Conservation (phyloP, 2,113 vertebrate genomes). For the Noctilio leporinus region DNA sequence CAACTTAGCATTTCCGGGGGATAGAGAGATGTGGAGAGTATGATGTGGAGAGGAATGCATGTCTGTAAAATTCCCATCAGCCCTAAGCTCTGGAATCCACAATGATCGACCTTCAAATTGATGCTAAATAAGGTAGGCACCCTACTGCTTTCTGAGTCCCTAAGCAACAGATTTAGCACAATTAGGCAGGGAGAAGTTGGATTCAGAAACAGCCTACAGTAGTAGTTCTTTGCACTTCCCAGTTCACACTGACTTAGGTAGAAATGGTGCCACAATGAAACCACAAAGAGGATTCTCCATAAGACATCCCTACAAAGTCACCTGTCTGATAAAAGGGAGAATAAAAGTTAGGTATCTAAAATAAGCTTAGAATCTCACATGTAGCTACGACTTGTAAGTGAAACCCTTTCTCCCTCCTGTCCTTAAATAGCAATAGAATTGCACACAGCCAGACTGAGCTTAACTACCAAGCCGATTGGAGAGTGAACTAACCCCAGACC, state of each 20-base stretch:
- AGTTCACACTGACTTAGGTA: conserved; percentile 28
- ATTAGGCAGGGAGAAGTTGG: conserved; percentile 58
- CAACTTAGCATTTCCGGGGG: not conserved
- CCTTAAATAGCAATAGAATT: conserved; percentile 67
- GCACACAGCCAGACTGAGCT: conserved; percentile 67
- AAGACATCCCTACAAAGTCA: conserved; percentile 38
- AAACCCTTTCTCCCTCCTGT: conserved; percentile 48
- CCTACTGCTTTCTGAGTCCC: not conserved
- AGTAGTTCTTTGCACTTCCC: conserved; percentile 65
- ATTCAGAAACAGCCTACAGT: conserved; percentile 44
- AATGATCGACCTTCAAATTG: not conserved
- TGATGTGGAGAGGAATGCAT: not conserved
- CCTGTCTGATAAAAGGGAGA: not conserved
- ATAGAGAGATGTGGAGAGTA: not conserved
- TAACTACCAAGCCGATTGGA: conserved; percentile 41
- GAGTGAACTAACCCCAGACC: conserved; percentile 51
- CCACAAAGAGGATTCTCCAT: conserved; percentile 32
- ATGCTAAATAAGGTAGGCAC: not conserved
- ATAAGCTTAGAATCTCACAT: conserved; percentile 52
- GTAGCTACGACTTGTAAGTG: conserved; percentile 45
- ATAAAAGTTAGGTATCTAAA: conserved; percentile 16
- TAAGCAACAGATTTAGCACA: not conserved
- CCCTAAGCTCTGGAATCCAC: not conserved
- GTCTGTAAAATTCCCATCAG: not conserved
- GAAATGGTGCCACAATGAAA: conserved; percentile 49